These are phyloP conservation scores for Phoebastria nigripes DNA, from an alignment of 2,797 vertebrate genomes.

Conservation along the genomic window DNA sequence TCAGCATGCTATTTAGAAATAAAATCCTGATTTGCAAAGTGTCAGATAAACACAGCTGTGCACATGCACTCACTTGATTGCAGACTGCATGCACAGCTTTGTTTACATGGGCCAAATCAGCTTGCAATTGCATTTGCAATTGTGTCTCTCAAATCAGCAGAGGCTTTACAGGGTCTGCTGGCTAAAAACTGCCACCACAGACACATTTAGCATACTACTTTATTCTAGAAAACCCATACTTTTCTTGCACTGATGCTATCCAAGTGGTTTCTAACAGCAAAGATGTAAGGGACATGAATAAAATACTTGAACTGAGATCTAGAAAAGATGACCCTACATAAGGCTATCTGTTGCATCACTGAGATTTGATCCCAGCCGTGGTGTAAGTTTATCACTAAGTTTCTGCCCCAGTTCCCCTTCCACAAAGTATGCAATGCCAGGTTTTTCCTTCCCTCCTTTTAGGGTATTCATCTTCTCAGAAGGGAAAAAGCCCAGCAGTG, in stretches of 20 bases:
- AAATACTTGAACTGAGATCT: background rate
- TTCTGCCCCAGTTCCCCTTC: background rate
- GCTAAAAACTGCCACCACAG: background rate
- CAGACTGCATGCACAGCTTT: constrained; percentile 19
- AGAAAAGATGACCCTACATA: background rate
- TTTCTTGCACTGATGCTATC: background rate
- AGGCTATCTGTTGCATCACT: background rate
- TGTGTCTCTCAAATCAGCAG: background rate
- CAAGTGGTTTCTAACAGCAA: background rate
- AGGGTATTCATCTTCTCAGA: background rate
- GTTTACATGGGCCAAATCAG: background rate
- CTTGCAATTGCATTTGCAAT: background rate
- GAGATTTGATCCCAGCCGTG: background rate
- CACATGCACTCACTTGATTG: constrained; percentile 22
- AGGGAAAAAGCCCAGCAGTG: background rate
- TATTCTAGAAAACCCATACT: background rate
- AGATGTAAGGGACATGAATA: background rate
- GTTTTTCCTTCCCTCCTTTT: background rate
- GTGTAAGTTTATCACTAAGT: background rate
- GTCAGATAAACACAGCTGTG: constrained; percentile 54
- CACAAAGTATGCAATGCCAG: background rate
- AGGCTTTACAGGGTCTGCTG: background rate
- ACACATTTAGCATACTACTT: background rate
- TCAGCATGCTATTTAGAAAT: constrained; percentile 37
- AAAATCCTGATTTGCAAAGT: constrained; percentile 18